Base-by-base conservation (phyloP, 2,888 invertebrate genomes). In the Apantesis nais region DNA sequence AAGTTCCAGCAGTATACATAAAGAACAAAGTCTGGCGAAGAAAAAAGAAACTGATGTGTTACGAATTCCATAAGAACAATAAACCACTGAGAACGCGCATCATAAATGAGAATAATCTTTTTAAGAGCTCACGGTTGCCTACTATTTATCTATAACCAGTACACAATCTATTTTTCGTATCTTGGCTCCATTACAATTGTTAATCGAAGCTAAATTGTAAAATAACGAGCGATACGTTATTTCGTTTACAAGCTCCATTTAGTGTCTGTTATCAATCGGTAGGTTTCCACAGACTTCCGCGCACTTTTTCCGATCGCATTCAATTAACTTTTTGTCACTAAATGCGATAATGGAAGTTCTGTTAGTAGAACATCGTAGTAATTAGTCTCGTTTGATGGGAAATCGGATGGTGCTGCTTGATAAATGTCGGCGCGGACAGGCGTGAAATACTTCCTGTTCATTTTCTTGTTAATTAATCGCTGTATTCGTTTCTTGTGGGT, bases 201-300 rank as follows among this genome's bases (percentile, higher is more conserved):
- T 41, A 44, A 67, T 65, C 65, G 65, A 58, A 52, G 58, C 41
- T 39, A 72, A n/a, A 74, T 73, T 67, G 67, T 66, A 44, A 48
- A 66, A n/a, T 67, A 64, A 65, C 64, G 60, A 68, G 68, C 66
- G 55, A 70, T 71, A 73, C 60, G 78, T 74, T 68, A 74, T 66
- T 66, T 55, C 69, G 73, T 73, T 73, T 72, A 66, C 68, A 39
- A 41, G 29, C 58, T 58, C 39, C 62, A 61, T 44, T 78, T 76
- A 66, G 63, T 74, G 75, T 70, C 74, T 74, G 73, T 73, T 74
- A 78, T 67, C 68, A 69, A 70, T 25, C 68, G 70, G 84, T 78
- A 81, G 78, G 25, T 82, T 78, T 79, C 75, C 76, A 78, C 67
- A 55, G 62, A 71, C 75, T 83, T 83, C 81, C 81, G 81, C 61